Base-by-base conservation (phyloP, 2,113 vertebrate species). In the Passer domesticus region DNA sequence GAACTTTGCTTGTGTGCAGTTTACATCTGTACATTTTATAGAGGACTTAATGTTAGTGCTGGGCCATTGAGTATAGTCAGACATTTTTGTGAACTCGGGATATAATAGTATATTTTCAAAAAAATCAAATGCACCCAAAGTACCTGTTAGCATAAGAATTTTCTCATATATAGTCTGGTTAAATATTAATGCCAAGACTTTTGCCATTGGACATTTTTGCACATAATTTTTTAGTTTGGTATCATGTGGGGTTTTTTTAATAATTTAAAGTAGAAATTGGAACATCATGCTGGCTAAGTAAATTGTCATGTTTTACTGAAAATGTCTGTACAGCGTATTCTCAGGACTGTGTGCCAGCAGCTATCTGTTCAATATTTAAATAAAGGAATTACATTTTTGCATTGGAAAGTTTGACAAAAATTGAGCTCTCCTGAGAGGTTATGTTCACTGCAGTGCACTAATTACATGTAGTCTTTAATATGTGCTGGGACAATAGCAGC, bases 131-230 rank as follows among this genome's bases (percentile, higher is more conserved):
- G 46, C 60, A 92, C 77, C 43, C 86, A 70, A 96, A 90, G 67
- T 94, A 96, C 67, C 75, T 97, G 74, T 96, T 97, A 96, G 77
- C 39, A 4, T 76, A 95, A 97, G 81, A 95, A 91, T 85, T 60
- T 84, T 68, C 74, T 96, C 35, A 91, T 55, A 52, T 76, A 47
- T 90, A 70, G 64, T 92, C 73, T 95, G 60, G 68, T 97, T 97
- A 97, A 97, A 96, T 97, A 96, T 97, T 98, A 97, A 97, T 95
- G 85, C 52, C 69, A 91, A 85, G 83, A 96, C 66, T 96, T 97
- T 90, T 96, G 89, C 84, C 23, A 11, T 91, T 96, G 87, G 79
- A 92, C 49, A 25, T 91, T 96, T 97, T 96, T 94, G 89, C 92
- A 95, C 11, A 4, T 96, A 92, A 95, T 95, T 96, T 97, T 94